Base-by-base conservation (phyloP, 2,888 invertebrate genomes). In the Octonoba sinensis region DNA sequence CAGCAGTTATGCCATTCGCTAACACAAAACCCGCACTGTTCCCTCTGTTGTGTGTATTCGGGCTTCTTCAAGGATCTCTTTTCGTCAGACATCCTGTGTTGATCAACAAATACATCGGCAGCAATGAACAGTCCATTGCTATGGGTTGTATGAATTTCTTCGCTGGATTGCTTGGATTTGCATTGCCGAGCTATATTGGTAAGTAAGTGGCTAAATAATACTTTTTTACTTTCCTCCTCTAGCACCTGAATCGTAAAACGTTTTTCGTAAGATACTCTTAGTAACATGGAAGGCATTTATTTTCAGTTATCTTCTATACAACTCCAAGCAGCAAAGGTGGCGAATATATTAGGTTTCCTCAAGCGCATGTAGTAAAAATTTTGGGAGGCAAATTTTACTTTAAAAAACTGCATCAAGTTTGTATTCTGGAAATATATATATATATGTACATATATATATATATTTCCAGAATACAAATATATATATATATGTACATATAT, bases 111-210 rank as follows among this genome's bases (percentile, higher is more conserved):
- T 76, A 82, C 49, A 82, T 82, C 72, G 27, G 22, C 1, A 47
- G n/a, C 8, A n/a, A 72, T 4, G 82, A 76, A 46, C 82, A 82
- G 54, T 56, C 82, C 3, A 82, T 82, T 24, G 82, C 76, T 1
- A 72, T 72, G 75, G 82, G 82, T 16, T 82, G 71, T 44, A 49
- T 76, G 1, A 82, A 72, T 36, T 76, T 82, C 54, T 49, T 82
- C 22, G 71, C 82, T 20, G 82, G 82, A 18, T 13, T 82, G 13
- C n/a, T 76, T 4, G 82, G 82, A 59, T 76, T 82, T 22, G 76
- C 57, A 8, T 13, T 82, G 8, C 82, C 82, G 1, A 15, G n/a
- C 1, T 82, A 76, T 44, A 76, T 82, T 3, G 82, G 82, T 82
- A 71, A 72, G 76, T 27, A 20, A 11, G 36, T n/a, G n/a, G n/a